These are phyloP conservation scores for Chloebia gouldiae DNA, from an alignment of 2,113 vertebrate genomes.

Conservation along the genomic window DNA sequence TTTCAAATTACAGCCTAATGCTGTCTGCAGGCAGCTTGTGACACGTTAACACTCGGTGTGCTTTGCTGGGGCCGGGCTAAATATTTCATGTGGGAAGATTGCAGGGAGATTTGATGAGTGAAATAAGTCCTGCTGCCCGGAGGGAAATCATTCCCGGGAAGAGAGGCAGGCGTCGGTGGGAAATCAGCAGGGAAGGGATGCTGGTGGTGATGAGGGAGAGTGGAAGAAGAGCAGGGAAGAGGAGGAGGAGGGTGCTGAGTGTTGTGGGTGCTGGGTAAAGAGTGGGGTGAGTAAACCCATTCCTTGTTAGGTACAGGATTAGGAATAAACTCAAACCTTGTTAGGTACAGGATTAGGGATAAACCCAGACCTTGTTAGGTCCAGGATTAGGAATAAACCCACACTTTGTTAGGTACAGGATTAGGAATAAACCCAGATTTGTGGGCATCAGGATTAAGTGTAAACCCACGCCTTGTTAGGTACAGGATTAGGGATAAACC, in stretches of 20 bases:
- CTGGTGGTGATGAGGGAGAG: not conserved
- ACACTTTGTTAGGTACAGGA: too few species aligned
- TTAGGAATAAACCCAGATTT: too few species aligned
- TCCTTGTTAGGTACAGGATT: not conserved
- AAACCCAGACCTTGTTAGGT: too few species aligned
- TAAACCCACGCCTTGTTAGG: not conserved
- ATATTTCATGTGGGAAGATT: constrained; percentile 86
- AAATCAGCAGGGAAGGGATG: constrained; percentile 60
- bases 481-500: not conserved
- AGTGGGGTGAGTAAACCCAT: not conserved
- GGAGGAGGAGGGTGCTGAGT: not conserved
- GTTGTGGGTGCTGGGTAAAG: not conserved
- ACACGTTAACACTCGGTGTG: constrained; percentile 85
- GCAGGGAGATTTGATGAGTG: constrained; percentile 86
- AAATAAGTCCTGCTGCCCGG: constrained; percentile 85
- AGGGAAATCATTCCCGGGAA: constrained; percentile 87
- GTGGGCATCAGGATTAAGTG: too few species aligned
- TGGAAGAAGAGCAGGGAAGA: not conserved
- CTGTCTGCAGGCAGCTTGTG: constrained; percentile 84
- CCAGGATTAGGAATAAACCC: too few species aligned
- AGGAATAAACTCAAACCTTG: too few species aligned
- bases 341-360: too few species aligned
- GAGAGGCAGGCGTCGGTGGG: constrained; percentile 80
- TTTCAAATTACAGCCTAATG: constrained; percentile 90
- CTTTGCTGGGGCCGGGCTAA: constrained; percentile 83